Percentiles rank a stretch among this genome's conserved stretches.
Evolutionary conservation across 37 sponge, comb jelly and placozoan genomes (phyloP).

Genomic region (Aplysina aerophoba): DNA sequence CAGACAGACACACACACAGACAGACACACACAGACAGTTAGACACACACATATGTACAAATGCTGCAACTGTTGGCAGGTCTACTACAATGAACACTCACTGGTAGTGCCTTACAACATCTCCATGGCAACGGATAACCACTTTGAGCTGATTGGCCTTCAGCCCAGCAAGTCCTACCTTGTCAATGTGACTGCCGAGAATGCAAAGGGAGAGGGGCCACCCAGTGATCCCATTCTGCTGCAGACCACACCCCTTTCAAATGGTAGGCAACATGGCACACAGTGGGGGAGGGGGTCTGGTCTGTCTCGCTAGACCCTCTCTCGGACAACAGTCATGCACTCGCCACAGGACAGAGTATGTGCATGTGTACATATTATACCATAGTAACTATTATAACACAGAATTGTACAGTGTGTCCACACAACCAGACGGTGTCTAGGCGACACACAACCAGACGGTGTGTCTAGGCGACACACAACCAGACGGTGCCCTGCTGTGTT

Average conservation of each 20-base stretch:
- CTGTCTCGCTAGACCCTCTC: not conserved
- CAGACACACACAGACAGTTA: conserved; percentile 7
- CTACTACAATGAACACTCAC: not conserved
- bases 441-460: no score
- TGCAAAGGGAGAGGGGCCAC: conserved; percentile 17
- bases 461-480: no score
- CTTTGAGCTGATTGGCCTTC: not conserved
- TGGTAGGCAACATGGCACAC: not conserved
- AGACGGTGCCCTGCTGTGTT: no score
- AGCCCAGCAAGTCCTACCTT: not conserved
- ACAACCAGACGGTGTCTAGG: no score
- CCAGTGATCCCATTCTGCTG: not conserved
- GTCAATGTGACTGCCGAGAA: not conserved
- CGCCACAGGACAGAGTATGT: no score
- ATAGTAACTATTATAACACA: no score
- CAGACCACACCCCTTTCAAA: not conserved
- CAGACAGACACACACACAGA: not conserved
- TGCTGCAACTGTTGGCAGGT: not conserved
- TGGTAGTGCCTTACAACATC: not conserved
- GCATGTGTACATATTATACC: no score
- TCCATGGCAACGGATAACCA: not conserved
- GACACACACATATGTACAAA: conserved; percentile 32
- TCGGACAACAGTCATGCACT: no score
- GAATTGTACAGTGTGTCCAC: no score
- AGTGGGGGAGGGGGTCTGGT: not conserved